Evolutionary conservation across 1,140 invertebrate genomes (phyloP).

Genomic region (Sarcophaga peregrina): DNA sequence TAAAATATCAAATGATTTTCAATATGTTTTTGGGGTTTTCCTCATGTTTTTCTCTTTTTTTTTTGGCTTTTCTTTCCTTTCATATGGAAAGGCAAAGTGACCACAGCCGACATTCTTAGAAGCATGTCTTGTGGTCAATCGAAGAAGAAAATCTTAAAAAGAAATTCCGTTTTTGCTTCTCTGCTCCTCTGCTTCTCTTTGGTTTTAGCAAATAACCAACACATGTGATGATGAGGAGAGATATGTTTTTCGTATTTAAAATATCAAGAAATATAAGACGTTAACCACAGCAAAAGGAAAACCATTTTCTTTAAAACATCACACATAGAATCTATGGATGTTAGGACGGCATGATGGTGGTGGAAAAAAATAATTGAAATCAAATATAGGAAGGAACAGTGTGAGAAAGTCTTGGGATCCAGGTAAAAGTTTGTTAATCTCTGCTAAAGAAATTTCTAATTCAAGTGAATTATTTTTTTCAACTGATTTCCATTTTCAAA

Average conservation of each 20-base stretch:
- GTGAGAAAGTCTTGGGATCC: too few relatives aligned
- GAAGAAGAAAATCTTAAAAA: neutral
- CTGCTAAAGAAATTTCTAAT: too few relatives aligned
- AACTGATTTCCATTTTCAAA: too few relatives aligned
- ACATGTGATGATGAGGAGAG: neutral
- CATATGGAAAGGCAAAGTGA: constrained; percentile 10
- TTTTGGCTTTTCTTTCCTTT: too few relatives aligned
- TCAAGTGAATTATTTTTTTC: too few relatives aligned
- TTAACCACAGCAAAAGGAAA: constrained; percentile 10
- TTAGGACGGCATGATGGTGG: too few relatives aligned
- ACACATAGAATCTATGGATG: too few relatives aligned
- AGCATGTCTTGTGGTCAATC: constrained; percentile 22
- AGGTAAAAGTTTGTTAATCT: too few relatives aligned
- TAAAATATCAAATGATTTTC: constrained; percentile 27
- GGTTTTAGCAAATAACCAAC: neutral
- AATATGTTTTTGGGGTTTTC: neutral
- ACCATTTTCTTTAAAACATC: neutral
- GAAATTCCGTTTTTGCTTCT: too few relatives aligned
- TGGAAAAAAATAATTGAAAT: too few relatives aligned
- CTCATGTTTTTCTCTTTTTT: too few relatives aligned
- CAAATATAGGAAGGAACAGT: too few relatives aligned
- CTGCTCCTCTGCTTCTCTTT: neutral
- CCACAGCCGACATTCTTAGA: constrained; percentile 22
- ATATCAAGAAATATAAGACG: neutral
- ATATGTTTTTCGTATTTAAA: neutral